Evolutionary conservation across 2,797 vertebrate species (phyloP).

Genomic region (Hybognathus amarus): DNA sequence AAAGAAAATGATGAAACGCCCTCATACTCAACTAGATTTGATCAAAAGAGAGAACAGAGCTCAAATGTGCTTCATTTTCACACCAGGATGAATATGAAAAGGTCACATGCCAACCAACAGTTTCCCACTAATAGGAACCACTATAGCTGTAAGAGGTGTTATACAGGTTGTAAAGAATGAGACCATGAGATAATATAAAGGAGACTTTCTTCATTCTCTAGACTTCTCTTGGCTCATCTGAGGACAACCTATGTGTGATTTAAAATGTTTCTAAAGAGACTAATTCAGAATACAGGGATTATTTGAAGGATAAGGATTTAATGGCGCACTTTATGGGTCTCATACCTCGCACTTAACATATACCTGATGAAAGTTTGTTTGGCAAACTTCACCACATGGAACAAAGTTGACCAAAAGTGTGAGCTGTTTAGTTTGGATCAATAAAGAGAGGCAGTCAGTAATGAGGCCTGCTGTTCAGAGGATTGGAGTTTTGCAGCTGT

Average conservation of each 20-base stretch:
- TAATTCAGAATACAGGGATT: neutral
- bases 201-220: conserved; percentile 3
- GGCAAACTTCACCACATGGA: conserved; percentile 23
- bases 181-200: conserved; percentile 24
- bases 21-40: neutral
- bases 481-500: conserved; percentile 33
- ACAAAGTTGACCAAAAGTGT: neutral
- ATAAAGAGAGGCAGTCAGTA: conserved; percentile 23
- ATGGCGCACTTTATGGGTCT: neutral
- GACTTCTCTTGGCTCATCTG: neutral
- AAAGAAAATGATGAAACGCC: conserved; percentile 1
- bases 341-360: neutral
- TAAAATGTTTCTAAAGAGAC: neutral
- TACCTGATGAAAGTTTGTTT: conserved; percentile 13
- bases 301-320: neutral
- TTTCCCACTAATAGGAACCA: conserved; percentile 46
- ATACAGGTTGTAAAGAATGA: conserved; percentile 36
- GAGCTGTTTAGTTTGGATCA: conserved; percentile 36
- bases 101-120: conserved; percentile 41
- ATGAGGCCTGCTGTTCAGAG: conserved; percentile 40
- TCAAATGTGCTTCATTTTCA: conserved; percentile 44
- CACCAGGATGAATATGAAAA: conserved; percentile 38
- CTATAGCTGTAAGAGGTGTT: conserved; percentile 46
- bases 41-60: conserved; percentile 23
- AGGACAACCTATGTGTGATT: neutral